Percentiles rank a stretch among this genome's conserved stretches.
phyloP scores from a whole-genome alignment of 2,888 invertebrate species.

The Vesta saturnalis region DNA sequence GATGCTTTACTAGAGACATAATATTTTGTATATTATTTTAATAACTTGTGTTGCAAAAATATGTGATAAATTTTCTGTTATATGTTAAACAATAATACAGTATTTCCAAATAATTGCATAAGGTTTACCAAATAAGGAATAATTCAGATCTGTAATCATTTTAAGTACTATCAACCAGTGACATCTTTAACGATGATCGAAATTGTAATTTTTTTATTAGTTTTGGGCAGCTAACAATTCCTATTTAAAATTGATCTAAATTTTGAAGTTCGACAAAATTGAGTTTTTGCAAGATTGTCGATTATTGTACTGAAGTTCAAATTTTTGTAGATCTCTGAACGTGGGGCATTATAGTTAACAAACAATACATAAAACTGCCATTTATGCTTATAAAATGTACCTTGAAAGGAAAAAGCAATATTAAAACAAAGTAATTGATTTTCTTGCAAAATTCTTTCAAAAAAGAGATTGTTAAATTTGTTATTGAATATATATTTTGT shows the following conservation, averaged over 20 bases:
- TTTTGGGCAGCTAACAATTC: slow-evolving; percentile 34
- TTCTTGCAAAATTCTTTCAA: slow-evolving; percentile 36
- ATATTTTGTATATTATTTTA: slow-evolving; percentile 35
- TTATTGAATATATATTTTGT: slow-evolving; percentile 62
- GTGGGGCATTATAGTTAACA: slow-evolving; percentile 5
- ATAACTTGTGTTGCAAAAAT: slow-evolving; percentile 34
- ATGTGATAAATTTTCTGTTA: slow-evolving; percentile 37
- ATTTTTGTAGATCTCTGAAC: slow-evolving; percentile 11
- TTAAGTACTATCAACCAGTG: slow-evolving; percentile 18
- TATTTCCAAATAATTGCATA: slow-evolving; percentile 29
- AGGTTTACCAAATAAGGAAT: slow-evolving; percentile 24
- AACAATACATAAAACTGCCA: slow-evolving; percentile 31
- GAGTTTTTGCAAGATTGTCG: slow-evolving; percentile 32
- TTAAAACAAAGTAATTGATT: slow-evolving; percentile 27
- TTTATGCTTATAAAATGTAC: too few species aligned
- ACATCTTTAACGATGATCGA: background rate
- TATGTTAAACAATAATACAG: slow-evolving; percentile 31
- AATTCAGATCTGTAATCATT: slow-evolving; percentile 11
- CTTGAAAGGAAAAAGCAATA: slow-evolving; percentile 38
- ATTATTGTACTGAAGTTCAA: slow-evolving; percentile 14
- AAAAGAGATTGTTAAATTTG: slow-evolving; percentile 60
- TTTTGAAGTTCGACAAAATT: slow-evolving; percentile 26
- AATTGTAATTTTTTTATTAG: slow-evolving; percentile 9
- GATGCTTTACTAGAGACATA: slow-evolving; percentile 29
- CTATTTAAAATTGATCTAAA: slow-evolving; percentile 20